These are phyloP conservation scores for Xenopus laevis DNA, from an alignment of 2,113 vertebrate genomes.

Conservation along the genomic window DNA sequence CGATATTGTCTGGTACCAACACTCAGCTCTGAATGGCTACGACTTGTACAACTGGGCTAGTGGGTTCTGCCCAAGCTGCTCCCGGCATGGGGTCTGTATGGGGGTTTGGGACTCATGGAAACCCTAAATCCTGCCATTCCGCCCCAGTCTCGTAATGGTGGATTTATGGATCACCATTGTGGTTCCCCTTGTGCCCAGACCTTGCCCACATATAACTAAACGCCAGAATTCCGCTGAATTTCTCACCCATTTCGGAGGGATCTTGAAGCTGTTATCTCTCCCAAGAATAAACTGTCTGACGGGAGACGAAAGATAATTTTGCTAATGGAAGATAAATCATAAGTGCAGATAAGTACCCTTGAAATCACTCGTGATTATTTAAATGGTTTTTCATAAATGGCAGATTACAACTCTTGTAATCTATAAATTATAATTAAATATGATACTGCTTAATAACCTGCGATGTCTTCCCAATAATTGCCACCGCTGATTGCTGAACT, in stretches of 20 bases:
- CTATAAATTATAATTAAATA: constrained; percentile 37
- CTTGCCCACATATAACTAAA: not conserved
- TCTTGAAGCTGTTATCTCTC: not conserved
- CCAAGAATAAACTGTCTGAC: not conserved
- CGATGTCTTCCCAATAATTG: not conserved
- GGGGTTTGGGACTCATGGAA: no score
- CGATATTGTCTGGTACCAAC: no score
- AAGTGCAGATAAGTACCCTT: constrained; percentile 21
- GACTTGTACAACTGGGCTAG: no score
- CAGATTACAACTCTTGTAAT: constrained; percentile 31
- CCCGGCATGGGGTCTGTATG: no score
- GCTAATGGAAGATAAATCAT: constrained; percentile 28
- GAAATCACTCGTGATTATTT: constrained; percentile 35
- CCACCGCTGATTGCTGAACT: constrained; percentile 29
- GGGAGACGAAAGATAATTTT: constrained; percentile 22
- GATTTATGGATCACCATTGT: not conserved
- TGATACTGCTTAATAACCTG: constrained; percentile 16
- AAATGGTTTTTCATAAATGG: constrained; percentile 15
- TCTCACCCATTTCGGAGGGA: not conserved
- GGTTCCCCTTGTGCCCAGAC: not conserved
- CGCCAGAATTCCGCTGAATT: not conserved
- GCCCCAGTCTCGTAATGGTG: not conserved
- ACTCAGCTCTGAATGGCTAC: no score
- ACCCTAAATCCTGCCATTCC: not conserved
- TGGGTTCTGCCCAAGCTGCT: no score